Conservation (phyloP, 2,888 invertebrate species). For the Campopleginae sp. region DNA sequence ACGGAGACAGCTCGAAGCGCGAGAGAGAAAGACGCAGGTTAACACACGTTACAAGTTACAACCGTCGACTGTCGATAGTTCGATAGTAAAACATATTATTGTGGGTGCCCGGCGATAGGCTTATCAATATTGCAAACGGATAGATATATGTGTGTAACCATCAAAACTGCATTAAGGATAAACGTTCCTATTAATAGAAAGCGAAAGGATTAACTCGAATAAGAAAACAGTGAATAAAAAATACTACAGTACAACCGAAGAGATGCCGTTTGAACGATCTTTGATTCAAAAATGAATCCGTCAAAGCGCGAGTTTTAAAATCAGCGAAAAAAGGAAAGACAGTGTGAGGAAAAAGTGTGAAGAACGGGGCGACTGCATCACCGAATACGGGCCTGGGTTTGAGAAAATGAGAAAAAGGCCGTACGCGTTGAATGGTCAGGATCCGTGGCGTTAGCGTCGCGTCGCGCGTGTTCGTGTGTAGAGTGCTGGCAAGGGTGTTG, state of each 20-base stretch:
- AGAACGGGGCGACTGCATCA: slow-evolving; percentile 7
- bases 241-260: background rate
- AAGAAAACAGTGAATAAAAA: background rate
- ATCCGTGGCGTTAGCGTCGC: slow-evolving; percentile 34
- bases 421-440: background rate
- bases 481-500: slow-evolving; percentile 6
- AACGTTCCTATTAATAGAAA: background rate
- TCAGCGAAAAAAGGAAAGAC: background rate
- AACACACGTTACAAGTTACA: slow-evolving; percentile 1
- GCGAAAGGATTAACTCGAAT: background rate
- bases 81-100: slow-evolving; percentile 27
- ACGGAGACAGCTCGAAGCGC: slow-evolving; percentile 5
- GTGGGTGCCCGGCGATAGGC: slow-evolving; percentile 27
- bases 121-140: slow-evolving; percentile 11
- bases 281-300: slow-evolving; percentile 3
- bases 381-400: background rate
- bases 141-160: background rate
- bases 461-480: slow-evolving; percentile 5
- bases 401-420: slow-evolving; percentile 8
- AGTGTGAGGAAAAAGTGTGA: background rate
- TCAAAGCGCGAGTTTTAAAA: slow-evolving; percentile 25
- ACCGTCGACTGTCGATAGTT: slow-evolving; percentile 23
- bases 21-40: slow-evolving; percentile 2
- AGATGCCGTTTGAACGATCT: background rate
- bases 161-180: slow-evolving; percentile 22